Conservation (phyloP, 1,140 invertebrate genomes). For the Drosophila asahinai region DNA sequence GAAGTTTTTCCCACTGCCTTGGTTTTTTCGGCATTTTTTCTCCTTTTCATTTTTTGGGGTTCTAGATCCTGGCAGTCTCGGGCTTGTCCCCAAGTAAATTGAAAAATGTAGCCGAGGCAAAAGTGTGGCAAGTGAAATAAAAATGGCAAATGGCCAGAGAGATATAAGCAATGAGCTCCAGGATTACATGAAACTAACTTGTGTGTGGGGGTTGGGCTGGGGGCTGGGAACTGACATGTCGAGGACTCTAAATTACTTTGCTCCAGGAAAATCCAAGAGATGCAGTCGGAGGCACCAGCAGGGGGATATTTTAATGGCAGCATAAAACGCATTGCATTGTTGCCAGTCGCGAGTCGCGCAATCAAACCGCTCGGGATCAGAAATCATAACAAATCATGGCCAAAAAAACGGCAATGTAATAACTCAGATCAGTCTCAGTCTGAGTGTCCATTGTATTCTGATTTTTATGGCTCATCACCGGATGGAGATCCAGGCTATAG, state of each 20-base stretch:
- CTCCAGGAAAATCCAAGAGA: conserved; percentile 35
- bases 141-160: conserved; percentile 70
- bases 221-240: conserved; percentile 14
- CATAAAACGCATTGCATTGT: conserved; percentile 79
- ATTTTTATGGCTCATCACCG: conserved; percentile 79
- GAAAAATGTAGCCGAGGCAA: conserved; percentile 68
- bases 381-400: conserved; percentile 68
- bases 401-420: conserved; percentile 63
- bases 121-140: conserved; percentile 77
- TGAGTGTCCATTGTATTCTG: conserved; percentile 61
- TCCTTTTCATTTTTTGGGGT: not conserved
- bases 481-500: conserved; percentile 2
- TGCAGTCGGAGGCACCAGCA: conserved; percentile 14
- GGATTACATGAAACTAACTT: conserved; percentile 44
- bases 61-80: conserved; percentile 33
- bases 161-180: conserved; percentile 55
- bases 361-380: conserved; percentile 38
- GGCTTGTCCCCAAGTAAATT: conserved; percentile 68
- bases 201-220: conserved; percentile 7
- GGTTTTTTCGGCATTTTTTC: conserved; percentile 5
- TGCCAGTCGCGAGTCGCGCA: conserved; percentile 45
- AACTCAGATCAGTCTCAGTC: conserved; percentile 49
- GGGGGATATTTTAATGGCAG: conserved; percentile 54
- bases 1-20: conserved; percentile 40
- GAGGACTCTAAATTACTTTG: conserved; percentile 42